Percentiles rank a stretch among this genome's conserved stretches.
Evolutionary conservation across 1,140 invertebrate genomes (phyloP).

Genomic region (Ephestia elutella): DNA sequence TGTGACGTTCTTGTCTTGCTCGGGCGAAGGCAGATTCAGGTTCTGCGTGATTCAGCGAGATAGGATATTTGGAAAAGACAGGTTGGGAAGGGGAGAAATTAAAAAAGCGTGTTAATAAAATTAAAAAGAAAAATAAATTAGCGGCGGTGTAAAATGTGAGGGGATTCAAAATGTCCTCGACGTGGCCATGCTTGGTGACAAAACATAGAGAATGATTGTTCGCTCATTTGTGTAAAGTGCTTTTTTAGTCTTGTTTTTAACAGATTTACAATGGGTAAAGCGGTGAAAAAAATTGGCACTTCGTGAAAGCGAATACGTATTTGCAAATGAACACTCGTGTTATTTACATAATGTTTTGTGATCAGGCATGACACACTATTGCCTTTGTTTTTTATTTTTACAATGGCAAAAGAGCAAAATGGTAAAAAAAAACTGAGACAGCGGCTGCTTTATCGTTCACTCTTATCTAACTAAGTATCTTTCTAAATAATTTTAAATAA

Average conservation of each 20-base stretch:
- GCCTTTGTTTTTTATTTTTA: constrained; percentile 15
- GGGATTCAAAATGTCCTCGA: constrained; percentile 20
- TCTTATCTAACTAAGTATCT: too few relatives aligned
- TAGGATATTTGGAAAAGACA: constrained; percentile 47
- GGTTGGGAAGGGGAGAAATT: constrained; percentile 55
- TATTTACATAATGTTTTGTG: constrained; percentile 37
- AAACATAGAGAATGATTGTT: constrained; percentile 15
- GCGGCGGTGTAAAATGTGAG: constrained; percentile 32
- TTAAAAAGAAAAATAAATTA: constrained; percentile 70
- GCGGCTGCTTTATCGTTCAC: constrained; percentile 8
- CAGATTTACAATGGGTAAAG: constrained; percentile 12
- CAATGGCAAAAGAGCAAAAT: constrained; percentile 21
- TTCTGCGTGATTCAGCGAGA: constrained; percentile 62
- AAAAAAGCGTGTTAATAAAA: constrained; percentile 76
- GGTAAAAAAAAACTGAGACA: constrained; percentile 13
- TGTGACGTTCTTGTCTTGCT: constrained; percentile 32
- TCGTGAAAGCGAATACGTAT: constrained; percentile 17
- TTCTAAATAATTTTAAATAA: too few relatives aligned
- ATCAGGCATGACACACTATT: constrained; percentile 57
- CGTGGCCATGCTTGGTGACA: constrained; percentile 56
- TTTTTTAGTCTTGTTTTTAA: constrained; percentile 5
- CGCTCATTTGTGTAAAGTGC: constrained; percentile 12
- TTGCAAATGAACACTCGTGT: constrained; percentile 5
- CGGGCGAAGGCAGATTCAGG: constrained; percentile 62
- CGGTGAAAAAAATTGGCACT: constrained; percentile 27